phyloP scores from a whole-genome alignment of 2,888 invertebrate species.

The Acronicta leporina region DNA sequence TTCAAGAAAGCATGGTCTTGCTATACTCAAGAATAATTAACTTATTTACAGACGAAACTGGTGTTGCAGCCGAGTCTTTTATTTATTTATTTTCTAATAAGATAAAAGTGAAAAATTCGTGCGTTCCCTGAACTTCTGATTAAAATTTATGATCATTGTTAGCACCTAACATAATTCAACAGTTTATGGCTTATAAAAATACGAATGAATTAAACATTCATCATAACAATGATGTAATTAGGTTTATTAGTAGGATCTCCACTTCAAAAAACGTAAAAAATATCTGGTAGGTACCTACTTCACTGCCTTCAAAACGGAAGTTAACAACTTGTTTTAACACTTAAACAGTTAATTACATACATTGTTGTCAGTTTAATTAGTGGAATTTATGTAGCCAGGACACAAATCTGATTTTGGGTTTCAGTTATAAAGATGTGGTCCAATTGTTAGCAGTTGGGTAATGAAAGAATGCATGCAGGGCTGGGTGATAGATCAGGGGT shows the following conservation, averaged over 20 bases:
- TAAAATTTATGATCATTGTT: constrained; percentile 39
- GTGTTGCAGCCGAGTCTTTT: constrained; percentile 30
- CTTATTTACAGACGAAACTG: constrained; percentile 59
- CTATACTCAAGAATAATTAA: constrained; percentile 57
- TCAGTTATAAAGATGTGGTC: constrained; percentile 42
- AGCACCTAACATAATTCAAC: constrained; percentile 23
- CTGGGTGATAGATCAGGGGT: constrained; percentile 66
- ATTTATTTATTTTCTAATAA: constrained; percentile 40
- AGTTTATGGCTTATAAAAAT: constrained; percentile 46
- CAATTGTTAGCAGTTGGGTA: constrained; percentile 60
- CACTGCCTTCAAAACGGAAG: constrained; percentile 36
- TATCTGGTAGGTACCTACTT: constrained; percentile 17
- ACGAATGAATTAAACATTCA: constrained; percentile 30
- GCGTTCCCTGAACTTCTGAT: constrained; percentile 23
- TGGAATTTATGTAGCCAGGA: constrained; percentile 24
- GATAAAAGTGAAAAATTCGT: constrained; percentile 51
- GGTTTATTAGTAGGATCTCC: constrained; percentile 23
- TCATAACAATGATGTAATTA: constrained; percentile 41
- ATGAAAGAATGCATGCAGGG: constrained; percentile 71
- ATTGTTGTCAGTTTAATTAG: constrained; percentile 35
- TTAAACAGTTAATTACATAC: constrained; percentile 44
- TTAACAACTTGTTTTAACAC: constrained; percentile 41
- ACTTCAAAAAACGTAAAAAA: constrained; percentile 31
- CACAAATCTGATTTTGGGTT: constrained; percentile 16
- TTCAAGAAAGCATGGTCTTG: constrained; percentile 60